phyloP scores from a whole-genome alignment of 2,797 vertebrate species.

The Miichthys miiuy region DNA sequence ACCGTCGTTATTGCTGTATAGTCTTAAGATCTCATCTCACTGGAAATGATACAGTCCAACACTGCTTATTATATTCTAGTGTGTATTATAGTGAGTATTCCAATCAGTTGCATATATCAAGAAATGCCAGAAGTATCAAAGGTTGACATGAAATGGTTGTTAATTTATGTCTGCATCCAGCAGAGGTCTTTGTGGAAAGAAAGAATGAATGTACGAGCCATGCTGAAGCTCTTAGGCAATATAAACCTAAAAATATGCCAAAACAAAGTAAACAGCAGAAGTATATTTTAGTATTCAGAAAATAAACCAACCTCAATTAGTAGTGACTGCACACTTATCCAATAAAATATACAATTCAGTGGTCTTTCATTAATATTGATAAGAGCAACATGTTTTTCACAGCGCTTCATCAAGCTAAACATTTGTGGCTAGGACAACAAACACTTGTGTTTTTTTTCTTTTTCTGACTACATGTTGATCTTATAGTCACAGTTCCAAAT shows the following conservation, averaged over 20 bases:
- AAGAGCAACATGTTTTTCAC: neutral
- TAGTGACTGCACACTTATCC: neutral
- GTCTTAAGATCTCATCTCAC: constrained; percentile 19
- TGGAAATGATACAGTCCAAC: constrained; percentile 1
- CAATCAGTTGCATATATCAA: neutral
- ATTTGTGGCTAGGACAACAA: neutral
- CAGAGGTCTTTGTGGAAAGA: neutral
- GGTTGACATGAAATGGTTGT: neutral
- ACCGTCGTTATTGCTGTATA: neutral
- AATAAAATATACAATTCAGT: neutral
- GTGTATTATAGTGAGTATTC: too few species aligned
- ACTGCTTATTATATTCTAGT: neutral
- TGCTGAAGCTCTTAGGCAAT: neutral
- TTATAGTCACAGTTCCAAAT: neutral
- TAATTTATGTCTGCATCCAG: neutral
- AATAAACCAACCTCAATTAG: neutral
- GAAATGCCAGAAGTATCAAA: neutral
- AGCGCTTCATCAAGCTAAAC: neutral
- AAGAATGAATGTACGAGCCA: neutral
- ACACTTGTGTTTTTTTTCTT: neutral
- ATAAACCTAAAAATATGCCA: neutral
- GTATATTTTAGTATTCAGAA: neutral
- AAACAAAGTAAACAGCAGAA: neutral
- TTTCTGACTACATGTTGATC: neutral
- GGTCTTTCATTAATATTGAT: neutral